A percentile compares a stretch with the other conserved stretches of the same genome.
Evolutionary conservation across 2,113 vertebrate genomes (phyloP).

Genomic region (Heteronetta atricapilla): DNA sequence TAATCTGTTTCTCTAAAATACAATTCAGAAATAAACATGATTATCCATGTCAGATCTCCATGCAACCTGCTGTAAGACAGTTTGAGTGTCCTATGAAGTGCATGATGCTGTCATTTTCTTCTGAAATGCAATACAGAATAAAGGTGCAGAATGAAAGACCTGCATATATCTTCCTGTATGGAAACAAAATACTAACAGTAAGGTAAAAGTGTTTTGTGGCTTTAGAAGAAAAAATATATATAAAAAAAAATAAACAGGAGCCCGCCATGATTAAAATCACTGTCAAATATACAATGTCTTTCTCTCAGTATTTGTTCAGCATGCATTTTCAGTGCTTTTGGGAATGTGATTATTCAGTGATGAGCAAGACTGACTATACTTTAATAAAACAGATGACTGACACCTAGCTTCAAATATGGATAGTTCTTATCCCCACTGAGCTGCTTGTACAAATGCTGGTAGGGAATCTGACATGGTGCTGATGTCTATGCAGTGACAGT

Average conservation of each 20-base stretch:
- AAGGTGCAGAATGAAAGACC: not conserved
- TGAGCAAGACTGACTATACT: not conserved
- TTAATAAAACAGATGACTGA: not conserved
- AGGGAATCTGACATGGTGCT: not conserved
- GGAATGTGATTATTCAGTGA: conserved; percentile 34
- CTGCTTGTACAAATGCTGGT: not conserved
- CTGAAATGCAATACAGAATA: not conserved
- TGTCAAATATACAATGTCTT: not conserved
- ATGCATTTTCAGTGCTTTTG: not conserved
- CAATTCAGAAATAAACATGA: not conserved
- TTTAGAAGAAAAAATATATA: not conserved
- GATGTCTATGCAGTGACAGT: not conserved
- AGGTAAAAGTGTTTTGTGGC: not conserved
- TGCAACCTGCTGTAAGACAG: not conserved
- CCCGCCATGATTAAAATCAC: conserved; percentile 1
- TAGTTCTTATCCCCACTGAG: not conserved
- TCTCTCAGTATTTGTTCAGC: conserved; percentile 18
- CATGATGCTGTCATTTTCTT: not conserved
- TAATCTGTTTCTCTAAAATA: not conserved
- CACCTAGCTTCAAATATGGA: not conserved
- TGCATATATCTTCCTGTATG: not conserved
- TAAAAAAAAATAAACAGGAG: not conserved
- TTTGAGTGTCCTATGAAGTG: not conserved
- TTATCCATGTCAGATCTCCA: not conserved
- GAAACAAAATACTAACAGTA: not conserved